phyloP scores from a whole-genome alignment of 53 echinoderm and acorn worm genomes.

The Actinopyga echinites region DNA sequence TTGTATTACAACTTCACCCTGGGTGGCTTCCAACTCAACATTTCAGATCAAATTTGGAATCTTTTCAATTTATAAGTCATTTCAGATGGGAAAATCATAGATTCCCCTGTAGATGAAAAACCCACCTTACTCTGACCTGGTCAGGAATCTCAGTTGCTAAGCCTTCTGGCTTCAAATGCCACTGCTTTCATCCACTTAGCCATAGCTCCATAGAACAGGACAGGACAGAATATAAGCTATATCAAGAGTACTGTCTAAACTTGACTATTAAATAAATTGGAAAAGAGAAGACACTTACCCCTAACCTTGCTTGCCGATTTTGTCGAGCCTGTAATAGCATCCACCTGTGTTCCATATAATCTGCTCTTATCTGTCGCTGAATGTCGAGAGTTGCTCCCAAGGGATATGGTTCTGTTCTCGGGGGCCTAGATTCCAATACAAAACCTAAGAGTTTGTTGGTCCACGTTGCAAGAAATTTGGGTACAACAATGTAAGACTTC shows the following conservation, averaged over 20 bases:
- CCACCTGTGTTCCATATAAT: constrained; percentile 83
- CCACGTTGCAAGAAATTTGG: constrained; percentile 41
- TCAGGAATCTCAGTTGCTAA: too few species aligned
- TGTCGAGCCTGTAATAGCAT: constrained; percentile 72
- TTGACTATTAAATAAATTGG: not conserved
- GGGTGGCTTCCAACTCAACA: too few species aligned
- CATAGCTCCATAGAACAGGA: too few species aligned
- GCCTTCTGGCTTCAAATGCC: too few species aligned
- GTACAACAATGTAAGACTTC: constrained; percentile 65
- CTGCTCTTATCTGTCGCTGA: constrained; percentile 83
- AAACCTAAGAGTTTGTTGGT: constrained; percentile 50
- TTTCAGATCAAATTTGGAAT: too few species aligned
- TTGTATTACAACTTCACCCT: too few species aligned
- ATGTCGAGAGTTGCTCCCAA: constrained; percentile 87
- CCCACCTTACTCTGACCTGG: too few species aligned
- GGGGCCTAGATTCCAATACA: constrained; percentile 68
- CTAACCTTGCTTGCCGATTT: constrained; percentile 43
- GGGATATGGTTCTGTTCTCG: constrained; percentile 58
- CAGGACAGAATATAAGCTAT: too few species aligned
- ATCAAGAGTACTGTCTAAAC: not conserved
- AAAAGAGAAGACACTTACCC: not conserved
- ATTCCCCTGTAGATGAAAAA: too few species aligned
- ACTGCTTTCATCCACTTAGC: too few species aligned
- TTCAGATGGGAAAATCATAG: too few species aligned
- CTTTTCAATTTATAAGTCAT: too few species aligned